Percentiles rank a stretch among this genome's conserved stretches.
Conservation (phyloP, 2,888 invertebrate species). For the Cheilosia grossa region DNA sequence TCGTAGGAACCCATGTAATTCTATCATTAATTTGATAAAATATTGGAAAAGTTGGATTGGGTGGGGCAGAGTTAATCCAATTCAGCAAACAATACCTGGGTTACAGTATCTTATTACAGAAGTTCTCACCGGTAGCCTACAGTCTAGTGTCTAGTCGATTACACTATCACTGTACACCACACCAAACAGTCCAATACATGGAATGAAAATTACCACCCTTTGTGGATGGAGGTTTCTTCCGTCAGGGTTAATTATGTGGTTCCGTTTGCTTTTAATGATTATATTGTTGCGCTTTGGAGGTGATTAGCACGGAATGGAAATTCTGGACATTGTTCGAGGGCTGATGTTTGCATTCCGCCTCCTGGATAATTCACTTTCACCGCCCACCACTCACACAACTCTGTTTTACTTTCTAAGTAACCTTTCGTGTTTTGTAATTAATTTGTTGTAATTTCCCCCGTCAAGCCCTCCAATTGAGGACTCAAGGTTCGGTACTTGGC, state of each 20-base stretch:
- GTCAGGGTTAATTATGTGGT: conserved; percentile 73
- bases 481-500: conserved; percentile 6
- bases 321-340: conserved; percentile 53
- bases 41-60: conserved; percentile 38
- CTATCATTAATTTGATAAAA: conserved; percentile 54
- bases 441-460: conserved; percentile 70
- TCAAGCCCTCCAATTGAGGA: conserved; percentile 41
- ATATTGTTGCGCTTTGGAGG: conserved; percentile 73
- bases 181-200: conserved; percentile 9
- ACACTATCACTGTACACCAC: conserved; percentile 6
- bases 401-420: conserved; percentile 62
- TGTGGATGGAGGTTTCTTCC: conserved; percentile 41
- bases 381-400: background rate
- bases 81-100: conserved; percentile 27
- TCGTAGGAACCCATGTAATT: conserved; percentile 4
- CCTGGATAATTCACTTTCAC: conserved; percentile 15
- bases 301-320: conserved; percentile 73
- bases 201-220: background rate
- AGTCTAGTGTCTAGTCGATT: conserved; percentile 13
- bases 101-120: conserved; percentile 39
- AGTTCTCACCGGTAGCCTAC: conserved; percentile 36
- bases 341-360: conserved; percentile 67
- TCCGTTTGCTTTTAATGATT: conserved; percentile 70
- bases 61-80: conserved; percentile 32
- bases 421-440: conserved; percentile 74